Base-by-base conservation (phyloP, 2,888 invertebrate genomes). In the Anthophora plumipes region DNA sequence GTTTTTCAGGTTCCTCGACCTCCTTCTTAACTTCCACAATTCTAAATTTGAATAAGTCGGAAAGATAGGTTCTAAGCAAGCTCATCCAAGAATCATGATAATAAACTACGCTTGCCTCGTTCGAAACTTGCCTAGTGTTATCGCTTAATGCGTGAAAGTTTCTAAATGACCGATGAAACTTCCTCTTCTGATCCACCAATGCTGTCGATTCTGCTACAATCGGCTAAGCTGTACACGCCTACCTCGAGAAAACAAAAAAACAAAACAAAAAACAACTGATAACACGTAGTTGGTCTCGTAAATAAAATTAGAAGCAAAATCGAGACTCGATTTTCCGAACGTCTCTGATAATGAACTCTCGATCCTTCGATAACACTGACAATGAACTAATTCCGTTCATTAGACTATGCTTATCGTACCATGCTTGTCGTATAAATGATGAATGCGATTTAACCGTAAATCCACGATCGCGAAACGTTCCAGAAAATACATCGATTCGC, bases 1-100 rank as follows among this genome's bases (percentile, higher is more conserved):
- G 70, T 70, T 64, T 70, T 64, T 77, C 71, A n/a, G 60, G 72
- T 55, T 66, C 41, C 67, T 39, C 61, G 54, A 17, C 14, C 48
- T 39, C 59, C 37, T 2, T 41, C 20, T 48, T 11, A 4, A 14
- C 11, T 12, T 12, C 6, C 22, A 4, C 54, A 39, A 12, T 14
- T 39, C 17, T 46, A 48, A 39, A 64, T 0, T 39, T 37, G 8
- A 20, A 63, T 54, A 46, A 43, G n/a, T 20, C 22, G 22, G 7
- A 43, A 12, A 50, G 39, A 52, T 7, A 31, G 39, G 60, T 70
- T 41, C 9, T 60, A 41, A 50, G 48, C n/a, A 17, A 50, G 39
- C 14, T 9, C 55, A 20, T 43, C n/a, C n/a, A n/a, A n/a, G n/a
- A n/a, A n/a, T n/a, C 22, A 43, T 4, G 31, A 31, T 31, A 31